phyloP scores from a whole-genome alignment of 1,140 invertebrate species.

The Drosophila orena region DNA sequence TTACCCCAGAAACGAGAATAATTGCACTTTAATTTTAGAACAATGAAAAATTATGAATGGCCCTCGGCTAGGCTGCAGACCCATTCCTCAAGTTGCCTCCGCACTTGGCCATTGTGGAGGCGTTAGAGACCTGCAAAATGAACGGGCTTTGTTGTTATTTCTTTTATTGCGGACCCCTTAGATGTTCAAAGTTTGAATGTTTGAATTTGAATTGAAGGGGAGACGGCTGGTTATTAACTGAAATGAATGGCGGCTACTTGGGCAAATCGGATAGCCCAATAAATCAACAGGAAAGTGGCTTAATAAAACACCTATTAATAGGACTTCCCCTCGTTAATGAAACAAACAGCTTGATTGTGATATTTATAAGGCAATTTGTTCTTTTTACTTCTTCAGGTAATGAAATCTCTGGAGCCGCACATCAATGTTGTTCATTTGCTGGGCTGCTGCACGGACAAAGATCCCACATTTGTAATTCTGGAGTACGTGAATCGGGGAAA shows the following conservation, averaged over 20 bases:
- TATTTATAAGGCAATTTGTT: background rate
- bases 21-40: constrained; percentile 74
- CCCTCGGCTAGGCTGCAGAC: constrained; percentile 42
- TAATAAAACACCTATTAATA: background rate
- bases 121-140: constrained; percentile 23
- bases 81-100: constrained; percentile 11
- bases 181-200: constrained; percentile 19
- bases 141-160: constrained; percentile 9
- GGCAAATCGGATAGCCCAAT: background rate
- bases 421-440: constrained; percentile 94
- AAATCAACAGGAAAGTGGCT: no score
- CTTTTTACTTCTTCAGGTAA: constrained; percentile 86
- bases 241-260: constrained; percentile 32
- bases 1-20: constrained; percentile 69
- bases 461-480: constrained; percentile 97
- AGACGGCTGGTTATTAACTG: constrained; percentile 28
- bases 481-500: constrained; percentile 96
- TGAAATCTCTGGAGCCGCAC: constrained; percentile 95
- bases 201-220: constrained; percentile 17
- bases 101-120: constrained; percentile 4
- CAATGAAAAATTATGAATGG: constrained; percentile 74
- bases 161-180: background rate
- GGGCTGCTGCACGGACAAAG: constrained; percentile 96
- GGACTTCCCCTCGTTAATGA: background rate
- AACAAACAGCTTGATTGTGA: background rate